Conservation (phyloP, 2,113 vertebrate species). For the Crotalus helleri region DNA sequence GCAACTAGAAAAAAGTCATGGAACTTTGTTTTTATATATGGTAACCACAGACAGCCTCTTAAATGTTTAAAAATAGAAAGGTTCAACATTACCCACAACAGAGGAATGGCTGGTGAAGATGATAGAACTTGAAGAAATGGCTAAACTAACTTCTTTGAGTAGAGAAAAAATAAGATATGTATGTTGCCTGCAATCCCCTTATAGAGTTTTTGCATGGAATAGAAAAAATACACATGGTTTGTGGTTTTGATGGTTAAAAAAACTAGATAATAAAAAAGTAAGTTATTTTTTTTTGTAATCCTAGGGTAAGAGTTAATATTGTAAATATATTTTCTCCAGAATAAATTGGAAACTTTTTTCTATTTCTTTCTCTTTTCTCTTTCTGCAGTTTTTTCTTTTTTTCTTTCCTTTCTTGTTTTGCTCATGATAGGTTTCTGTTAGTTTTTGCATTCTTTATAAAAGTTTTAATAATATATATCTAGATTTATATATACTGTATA, state of each 20-base stretch:
- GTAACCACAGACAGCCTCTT: not conserved
- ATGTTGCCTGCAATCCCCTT: not conserved
- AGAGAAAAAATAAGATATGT: not conserved
- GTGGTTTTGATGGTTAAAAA: not conserved
- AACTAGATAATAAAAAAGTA: not conserved
- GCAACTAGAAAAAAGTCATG: not conserved
- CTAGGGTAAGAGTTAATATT: not conserved
- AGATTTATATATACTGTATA: too few species aligned
- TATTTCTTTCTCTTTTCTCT: not conserved
- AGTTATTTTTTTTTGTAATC: not conserved
- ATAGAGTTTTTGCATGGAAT: not conserved
- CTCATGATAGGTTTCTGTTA: too few species aligned
- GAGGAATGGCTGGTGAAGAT: not conserved
- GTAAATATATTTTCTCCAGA: not conserved
- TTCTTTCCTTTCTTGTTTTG: too few species aligned
- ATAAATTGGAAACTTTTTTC: not conserved
- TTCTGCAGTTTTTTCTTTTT: not conserved
- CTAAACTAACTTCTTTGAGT: not conserved
- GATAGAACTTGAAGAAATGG: not conserved
- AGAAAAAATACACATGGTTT: not conserved
- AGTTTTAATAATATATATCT: too few species aligned
- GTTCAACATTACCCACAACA: not conserved
- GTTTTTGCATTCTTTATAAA: too few species aligned
- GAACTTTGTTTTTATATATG: not conserved
- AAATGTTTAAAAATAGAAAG: not conserved